Percentiles rank a stretch among this genome's conserved stretches.
phyloP scores from a whole-genome alignment of 2,113 vertebrate genomes.

The Turdus rufiventris region DNA sequence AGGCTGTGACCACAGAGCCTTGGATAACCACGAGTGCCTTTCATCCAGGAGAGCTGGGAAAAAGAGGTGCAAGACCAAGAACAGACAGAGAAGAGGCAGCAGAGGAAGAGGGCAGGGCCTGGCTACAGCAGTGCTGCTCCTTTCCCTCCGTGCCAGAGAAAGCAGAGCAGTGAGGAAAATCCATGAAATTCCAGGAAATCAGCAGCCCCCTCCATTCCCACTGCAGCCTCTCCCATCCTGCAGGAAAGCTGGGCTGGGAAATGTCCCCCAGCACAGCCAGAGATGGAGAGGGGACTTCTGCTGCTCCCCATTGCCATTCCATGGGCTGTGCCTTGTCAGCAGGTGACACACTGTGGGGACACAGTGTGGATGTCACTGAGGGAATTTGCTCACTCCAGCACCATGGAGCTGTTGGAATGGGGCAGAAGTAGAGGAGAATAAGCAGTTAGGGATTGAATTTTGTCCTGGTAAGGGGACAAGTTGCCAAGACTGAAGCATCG shows the following conservation, averaged over 20 bases:
- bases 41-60: rapidly evolving
- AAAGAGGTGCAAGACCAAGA: background rate
- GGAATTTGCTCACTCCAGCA: background rate
- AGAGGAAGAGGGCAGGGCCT: background rate
- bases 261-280: background rate
- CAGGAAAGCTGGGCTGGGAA: background rate
- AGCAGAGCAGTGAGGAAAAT: background rate
- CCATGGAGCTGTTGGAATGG: rapidly evolving
- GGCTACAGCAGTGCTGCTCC: background rate
- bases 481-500: background rate
- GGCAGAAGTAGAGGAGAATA: background rate
- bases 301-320: background rate
- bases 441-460: background rate
- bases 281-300: background rate
- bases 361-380: rapidly evolving
- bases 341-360: too few species aligned
- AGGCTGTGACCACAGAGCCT: rapidly evolving
- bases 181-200: background rate
- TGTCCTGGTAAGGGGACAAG: background rate
- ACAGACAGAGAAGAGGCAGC: background rate
- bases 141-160: background rate
- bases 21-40: background rate
- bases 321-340: background rate
- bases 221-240: background rate
- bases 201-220: background rate